A percentile compares a stretch with the other conserved stretches of the same genome.
Evolutionary conservation across 2,888 invertebrate species (phyloP).

Genomic region (Chalcosyrphus nemorum): DNA sequence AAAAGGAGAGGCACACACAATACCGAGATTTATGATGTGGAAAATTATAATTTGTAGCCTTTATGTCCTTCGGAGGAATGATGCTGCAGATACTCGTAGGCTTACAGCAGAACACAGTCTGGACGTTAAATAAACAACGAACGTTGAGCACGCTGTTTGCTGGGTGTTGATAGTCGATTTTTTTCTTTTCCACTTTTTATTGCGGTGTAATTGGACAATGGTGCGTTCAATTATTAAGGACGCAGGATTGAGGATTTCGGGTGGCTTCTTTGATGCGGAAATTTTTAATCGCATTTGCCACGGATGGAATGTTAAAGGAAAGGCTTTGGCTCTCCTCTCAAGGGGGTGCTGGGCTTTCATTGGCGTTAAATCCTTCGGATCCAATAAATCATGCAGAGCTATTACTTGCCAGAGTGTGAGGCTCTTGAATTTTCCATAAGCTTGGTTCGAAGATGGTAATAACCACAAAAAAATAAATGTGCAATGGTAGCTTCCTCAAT

Average conservation of each 20-base stretch:
- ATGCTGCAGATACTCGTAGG: conserved; percentile 44
- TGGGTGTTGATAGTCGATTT: conserved; percentile 10
- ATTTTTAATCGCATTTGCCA: background rate
- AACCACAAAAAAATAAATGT: too few relatives aligned
- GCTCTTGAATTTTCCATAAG: too few relatives aligned
- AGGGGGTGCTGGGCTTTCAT: too few relatives aligned
- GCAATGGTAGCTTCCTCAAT: too few relatives aligned
- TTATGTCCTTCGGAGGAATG: conserved; percentile 32
- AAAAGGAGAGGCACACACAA: conserved; percentile 22
- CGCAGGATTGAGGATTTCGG: background rate
- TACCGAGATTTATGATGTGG: conserved; percentile 62
- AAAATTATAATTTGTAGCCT: conserved; percentile 70
- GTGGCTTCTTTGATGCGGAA: conserved; percentile 13
- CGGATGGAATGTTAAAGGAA: background rate
- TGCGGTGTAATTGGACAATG: conserved; percentile 39
- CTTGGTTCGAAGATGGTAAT: too few relatives aligned
- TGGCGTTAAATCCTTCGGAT: too few relatives aligned
- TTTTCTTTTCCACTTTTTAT: background rate
- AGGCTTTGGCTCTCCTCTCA: background rate
- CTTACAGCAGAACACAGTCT: conserved; percentile 37
- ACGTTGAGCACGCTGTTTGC: conserved; percentile 24
- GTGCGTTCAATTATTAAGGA: conserved; percentile 11
- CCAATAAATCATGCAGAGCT: too few relatives aligned
- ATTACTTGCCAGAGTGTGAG: too few relatives aligned
- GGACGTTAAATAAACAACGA: conserved; percentile 55